phyloP scores from a whole-genome alignment of 2,888 invertebrate genomes.

The Hymenopus coronatus region DNA sequence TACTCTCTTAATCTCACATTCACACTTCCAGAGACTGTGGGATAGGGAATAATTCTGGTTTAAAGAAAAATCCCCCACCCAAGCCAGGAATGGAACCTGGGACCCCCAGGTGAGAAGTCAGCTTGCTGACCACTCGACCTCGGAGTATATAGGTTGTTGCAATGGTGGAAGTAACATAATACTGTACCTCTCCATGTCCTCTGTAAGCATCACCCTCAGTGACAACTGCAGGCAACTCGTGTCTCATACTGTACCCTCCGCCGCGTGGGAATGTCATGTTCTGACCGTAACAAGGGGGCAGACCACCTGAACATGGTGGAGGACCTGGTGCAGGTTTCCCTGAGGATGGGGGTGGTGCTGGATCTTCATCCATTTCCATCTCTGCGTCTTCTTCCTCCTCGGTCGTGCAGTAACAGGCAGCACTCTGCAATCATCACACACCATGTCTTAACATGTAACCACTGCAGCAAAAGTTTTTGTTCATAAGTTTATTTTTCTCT shows the following conservation, averaged over 20 bases:
- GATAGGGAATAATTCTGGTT: no score
- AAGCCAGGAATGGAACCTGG: no score
- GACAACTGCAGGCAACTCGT: conserved; percentile 63
- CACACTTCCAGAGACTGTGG: no score
- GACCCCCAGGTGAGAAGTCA: no score
- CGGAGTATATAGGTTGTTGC: no score
- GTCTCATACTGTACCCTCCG: conserved; percentile 47
- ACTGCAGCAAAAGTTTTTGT: no score
- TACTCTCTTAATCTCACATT: no score
- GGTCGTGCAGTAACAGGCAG: conserved; percentile 45
- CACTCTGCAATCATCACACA: conserved; percentile 40
- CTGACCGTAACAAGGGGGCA: conserved; percentile 50
- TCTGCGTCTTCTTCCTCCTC: conserved; percentile 42
- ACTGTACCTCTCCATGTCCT: conserved; percentile 45
- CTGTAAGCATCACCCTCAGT: conserved; percentile 59
- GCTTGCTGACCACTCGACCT: no score
- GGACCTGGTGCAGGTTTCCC: conserved; percentile 1
- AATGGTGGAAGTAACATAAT: no score
- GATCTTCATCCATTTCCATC: conserved; percentile 37
- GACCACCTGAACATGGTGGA: conserved; percentile 9
- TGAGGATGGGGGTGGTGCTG: conserved; percentile 24
- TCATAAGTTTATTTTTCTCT: no score
- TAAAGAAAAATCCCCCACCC: no score
- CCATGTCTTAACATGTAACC: no score
- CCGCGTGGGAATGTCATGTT: conserved; percentile 59